Base-by-base conservation (phyloP, 2,888 invertebrate species). In the Stenichneumon culpator region DNA sequence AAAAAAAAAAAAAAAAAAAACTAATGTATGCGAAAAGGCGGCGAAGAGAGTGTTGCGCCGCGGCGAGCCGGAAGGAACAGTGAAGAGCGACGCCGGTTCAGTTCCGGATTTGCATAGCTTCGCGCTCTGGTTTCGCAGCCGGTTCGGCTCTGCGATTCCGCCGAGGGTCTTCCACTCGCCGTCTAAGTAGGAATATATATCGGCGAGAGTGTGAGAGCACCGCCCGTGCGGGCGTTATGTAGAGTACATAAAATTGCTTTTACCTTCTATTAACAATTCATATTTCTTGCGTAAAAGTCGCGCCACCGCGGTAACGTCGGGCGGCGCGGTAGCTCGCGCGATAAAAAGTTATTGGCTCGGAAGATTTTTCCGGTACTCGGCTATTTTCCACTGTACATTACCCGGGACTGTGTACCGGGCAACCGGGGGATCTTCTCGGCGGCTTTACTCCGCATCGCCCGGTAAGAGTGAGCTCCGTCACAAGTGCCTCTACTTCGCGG, bases 261-360 rank as follows among this genome's bases (percentile, higher is more conserved):
- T 93, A 93, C 91, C 93, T 90, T 91, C 91, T 93, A 93, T 93
- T 93, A 93, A 93, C 93, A 93, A 93, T 93, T 93, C 93, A 93
- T 93, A 93, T 93, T 93, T 93, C 92, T 92, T 90, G 87, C 90
- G 91, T 91, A 89, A 91, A 90, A 92, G 91, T 92, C 90, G 87
- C 88, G 68, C 54, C 25, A 39, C 72, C 25, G 57, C 47, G 52
- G 47, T 52, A 75, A 78, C 68, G 73, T 65, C 52, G 52, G 47
- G 78, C 22, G 28, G 70, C 25, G 32, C 16, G 52, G 54, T 54
- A 57, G 68, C 73, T 80, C 67, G 82, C 78, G 87, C 90, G 89
- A 91, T 92, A 91, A 93, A 93, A 93, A 93, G 91, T 91, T 92
- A 92, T 91, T 90, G 92, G 89, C 87, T 86, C 84, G 87, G 89